Evolutionary conservation across 2,888 invertebrate genomes (phyloP), one percentile per base, ranked within the genome.

Genomic region (Drosophila bunnanda): DNA sequence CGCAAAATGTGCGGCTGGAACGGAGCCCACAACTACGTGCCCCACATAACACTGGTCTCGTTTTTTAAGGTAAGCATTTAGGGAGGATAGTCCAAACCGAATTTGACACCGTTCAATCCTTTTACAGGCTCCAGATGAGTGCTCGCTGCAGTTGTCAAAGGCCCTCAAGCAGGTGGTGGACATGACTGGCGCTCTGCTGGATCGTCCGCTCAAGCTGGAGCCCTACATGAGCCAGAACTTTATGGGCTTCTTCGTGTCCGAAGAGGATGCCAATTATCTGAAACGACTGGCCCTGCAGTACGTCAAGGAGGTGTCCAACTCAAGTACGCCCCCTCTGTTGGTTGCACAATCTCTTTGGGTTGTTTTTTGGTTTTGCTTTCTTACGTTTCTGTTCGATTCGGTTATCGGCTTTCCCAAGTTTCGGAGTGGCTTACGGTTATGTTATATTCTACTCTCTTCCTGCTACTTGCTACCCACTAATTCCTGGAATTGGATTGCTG

Each of bases 201-300:
- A 94, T 79, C 94, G 94, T 67, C 94, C 95, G 0, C 92, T 96
- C 7, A 95, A 95, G 84, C 92, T 98, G 55, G 97, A 98, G 91
- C 95, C 96, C 0, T 97, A 97, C 88, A 95, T 96, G 54, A 97
- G 97, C 32, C 95, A 95, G 20, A 97, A 97, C 92, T 98, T 97
- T 91, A 97, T 98, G 95, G 98, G 98, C 0, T 94, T 97, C 54
- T 98, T 98, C 93, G 95, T 98, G 3, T 95, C 95, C 15, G 96
- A 97, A 80, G 94, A 96, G 75, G 96, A 96, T 93, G 96, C 96
- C 0, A 96, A 96, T 78, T 95, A 96, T 91, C 93, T 98, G 64
- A 96, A 96, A 90, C 94, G 95, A 78, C 94, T 97, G 78, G 96
- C 97, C 3, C 93, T 95, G 80, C 95, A 96, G 89, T 97, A 96